phyloP scores from a whole-genome alignment of 2,888 invertebrate species.

The Crioceris asparagi region DNA sequence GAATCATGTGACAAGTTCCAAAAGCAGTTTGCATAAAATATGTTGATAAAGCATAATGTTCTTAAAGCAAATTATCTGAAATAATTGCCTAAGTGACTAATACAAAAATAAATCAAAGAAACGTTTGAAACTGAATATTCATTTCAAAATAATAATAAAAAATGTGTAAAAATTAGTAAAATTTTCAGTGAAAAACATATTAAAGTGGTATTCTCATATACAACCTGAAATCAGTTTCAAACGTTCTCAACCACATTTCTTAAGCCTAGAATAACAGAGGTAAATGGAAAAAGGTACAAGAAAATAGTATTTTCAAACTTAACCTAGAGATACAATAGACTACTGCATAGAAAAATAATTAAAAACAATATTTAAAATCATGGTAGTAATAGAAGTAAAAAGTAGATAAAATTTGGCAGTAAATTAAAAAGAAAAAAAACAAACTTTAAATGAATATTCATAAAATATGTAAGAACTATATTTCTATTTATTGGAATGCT shows the following conservation, averaged over 20 bases:
- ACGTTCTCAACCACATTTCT: no score
- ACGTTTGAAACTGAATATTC: no score
- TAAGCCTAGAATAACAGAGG: no score
- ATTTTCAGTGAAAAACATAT: no score
- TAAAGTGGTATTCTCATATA: no score
- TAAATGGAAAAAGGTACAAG: constrained; percentile 2
- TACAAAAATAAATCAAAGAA: constrained; percentile 15
- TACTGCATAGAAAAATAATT: neutral
- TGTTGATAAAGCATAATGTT: constrained; percentile 19
- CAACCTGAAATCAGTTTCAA: no score
- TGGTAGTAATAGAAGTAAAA: constrained; percentile 1
- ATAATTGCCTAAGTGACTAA: constrained; percentile 38
- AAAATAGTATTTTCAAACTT: neutral
- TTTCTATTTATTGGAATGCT: no score
- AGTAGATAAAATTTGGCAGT: constrained; percentile 1
- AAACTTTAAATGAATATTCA: neutral
- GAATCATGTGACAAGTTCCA: constrained; percentile 7
- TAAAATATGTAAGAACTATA: constrained; percentile 1
- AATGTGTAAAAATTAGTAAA: no score
- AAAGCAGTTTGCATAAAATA: constrained; percentile 15
- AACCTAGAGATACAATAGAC: neutral
- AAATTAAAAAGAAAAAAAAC: constrained; percentile 1
- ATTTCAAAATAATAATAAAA: no score
- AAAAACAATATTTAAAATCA: constrained; percentile 1
- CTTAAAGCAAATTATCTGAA: constrained; percentile 37